Evolutionary conservation across 2,797 vertebrate species (phyloP).

Genomic region (Sphenopsis melanotis): DNA sequence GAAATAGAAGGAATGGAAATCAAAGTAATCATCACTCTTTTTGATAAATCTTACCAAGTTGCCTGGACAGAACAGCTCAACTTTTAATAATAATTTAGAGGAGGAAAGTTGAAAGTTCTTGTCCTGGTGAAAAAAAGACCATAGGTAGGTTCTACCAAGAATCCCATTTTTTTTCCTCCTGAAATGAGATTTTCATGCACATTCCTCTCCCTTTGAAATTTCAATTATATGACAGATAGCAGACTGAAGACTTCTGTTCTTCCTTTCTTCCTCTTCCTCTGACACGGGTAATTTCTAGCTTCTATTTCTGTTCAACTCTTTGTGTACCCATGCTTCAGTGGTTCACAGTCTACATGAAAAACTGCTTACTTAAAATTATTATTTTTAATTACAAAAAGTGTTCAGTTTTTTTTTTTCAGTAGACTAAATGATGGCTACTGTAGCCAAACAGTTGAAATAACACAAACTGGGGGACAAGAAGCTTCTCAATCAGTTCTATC

Average conservation of each 20-base stretch:
- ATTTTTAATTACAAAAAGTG: not conserved
- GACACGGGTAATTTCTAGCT: not conserved
- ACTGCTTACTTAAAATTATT: not conserved
- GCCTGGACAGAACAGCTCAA: not conserved
- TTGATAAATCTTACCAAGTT: not conserved
- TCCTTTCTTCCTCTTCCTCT: not conserved
- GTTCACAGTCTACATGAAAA: not conserved
- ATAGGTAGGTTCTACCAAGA: not conserved
- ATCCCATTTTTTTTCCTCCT: not conserved
- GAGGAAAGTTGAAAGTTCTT: not conserved
- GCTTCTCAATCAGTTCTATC: not conserved
- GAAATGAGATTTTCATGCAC: not conserved
- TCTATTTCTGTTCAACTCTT: not conserved
- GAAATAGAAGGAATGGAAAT: constrained; percentile 38
- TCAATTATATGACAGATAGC: not conserved
- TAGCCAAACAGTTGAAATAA: not conserved
- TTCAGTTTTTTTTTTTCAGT: not conserved
- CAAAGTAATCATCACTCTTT: constrained; percentile 3
- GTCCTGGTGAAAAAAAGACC: not conserved
- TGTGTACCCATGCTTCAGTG: not conserved
- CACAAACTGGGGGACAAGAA: not conserved
- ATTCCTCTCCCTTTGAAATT: not conserved
- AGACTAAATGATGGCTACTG: not conserved
- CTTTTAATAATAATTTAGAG: not conserved
- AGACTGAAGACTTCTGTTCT: not conserved